Evolutionary conservation across 2,888 invertebrate species (phyloP).

Genomic region (Chironomus tentans): DNA sequence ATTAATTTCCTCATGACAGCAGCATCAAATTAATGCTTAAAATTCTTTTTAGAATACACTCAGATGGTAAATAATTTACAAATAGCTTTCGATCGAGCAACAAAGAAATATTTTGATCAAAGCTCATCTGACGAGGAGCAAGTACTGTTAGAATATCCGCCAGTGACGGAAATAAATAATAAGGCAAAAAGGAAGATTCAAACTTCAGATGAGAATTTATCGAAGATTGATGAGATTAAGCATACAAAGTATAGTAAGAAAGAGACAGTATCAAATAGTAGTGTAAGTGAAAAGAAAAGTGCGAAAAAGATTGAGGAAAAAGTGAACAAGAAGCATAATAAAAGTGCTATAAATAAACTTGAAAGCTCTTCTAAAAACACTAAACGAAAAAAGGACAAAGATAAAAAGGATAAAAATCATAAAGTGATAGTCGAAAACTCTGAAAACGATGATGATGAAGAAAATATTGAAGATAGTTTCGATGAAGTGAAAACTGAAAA

Average conservation of each 20-base stretch:
- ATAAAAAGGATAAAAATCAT: not conserved
- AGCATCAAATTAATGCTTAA: too few relatives aligned
- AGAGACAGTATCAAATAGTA: constrained; percentile 29
- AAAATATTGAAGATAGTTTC: not conserved
- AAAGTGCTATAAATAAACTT: not conserved
- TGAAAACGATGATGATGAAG: not conserved
- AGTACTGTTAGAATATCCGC: constrained; percentile 50
- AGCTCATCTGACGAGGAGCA: constrained; percentile 67
- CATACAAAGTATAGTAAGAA: too few relatives aligned
- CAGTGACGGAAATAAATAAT: constrained; percentile 39
- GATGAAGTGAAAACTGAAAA: not conserved
- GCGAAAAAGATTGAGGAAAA: not conserved
- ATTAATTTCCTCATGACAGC: constrained; percentile 2
- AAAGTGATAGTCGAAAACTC: not conserved
- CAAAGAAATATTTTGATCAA: constrained; percentile 73
- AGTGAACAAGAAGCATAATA: not conserved
- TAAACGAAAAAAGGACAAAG: constrained; percentile 7
- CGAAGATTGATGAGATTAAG: constrained; percentile 31
- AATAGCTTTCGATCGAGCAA: constrained; percentile 69
- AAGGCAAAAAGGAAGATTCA: constrained; percentile 7
- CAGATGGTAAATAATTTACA: constrained; percentile 79
- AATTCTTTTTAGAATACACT: constrained; percentile 58
- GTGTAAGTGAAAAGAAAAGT: not conserved
- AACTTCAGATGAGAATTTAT: constrained; percentile 10
- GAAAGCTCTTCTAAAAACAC: not conserved